Conservation (phyloP, 2,797 vertebrate genomes). For the Tiaroga cobitis region DNA sequence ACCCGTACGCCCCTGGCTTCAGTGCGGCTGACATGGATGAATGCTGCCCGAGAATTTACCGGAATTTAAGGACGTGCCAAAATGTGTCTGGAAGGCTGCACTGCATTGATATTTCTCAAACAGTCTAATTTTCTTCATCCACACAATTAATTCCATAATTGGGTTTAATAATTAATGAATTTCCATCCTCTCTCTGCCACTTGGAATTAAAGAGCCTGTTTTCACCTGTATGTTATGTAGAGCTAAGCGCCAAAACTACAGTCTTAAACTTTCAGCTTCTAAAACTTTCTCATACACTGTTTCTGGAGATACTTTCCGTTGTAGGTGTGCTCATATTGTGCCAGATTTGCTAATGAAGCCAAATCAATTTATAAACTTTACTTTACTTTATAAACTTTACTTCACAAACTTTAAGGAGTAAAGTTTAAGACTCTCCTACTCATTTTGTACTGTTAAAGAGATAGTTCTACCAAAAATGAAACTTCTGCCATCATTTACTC, state of each 20-base stretch:
- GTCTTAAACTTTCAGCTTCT: background rate
- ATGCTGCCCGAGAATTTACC: background rate
- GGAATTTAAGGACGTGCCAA: background rate
- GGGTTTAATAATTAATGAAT: slow-evolving; percentile 1
- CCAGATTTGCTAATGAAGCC: background rate
- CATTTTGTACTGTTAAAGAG: background rate
- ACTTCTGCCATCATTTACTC: too few species aligned
- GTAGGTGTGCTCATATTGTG: background rate
- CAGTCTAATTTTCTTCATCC: background rate
- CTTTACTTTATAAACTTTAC: background rate
- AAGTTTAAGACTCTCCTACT: background rate
- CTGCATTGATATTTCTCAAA: slow-evolving; percentile 22
- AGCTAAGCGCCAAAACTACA: background rate
- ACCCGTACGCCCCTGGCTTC: background rate
- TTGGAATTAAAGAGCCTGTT: background rate
- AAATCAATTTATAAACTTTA: background rate
- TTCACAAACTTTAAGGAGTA: background rate
- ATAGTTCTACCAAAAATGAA: background rate
- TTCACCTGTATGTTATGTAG: background rate
- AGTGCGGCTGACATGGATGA: background rate
- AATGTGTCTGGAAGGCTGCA: background rate
- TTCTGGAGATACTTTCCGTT: background rate
- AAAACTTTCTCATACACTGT: background rate
- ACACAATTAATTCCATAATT: background rate
- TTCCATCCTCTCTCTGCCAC: background rate